These are phyloP conservation scores for Riparia riparia DNA, from an alignment of 2,113 vertebrate genomes.

Conservation along the genomic window DNA sequence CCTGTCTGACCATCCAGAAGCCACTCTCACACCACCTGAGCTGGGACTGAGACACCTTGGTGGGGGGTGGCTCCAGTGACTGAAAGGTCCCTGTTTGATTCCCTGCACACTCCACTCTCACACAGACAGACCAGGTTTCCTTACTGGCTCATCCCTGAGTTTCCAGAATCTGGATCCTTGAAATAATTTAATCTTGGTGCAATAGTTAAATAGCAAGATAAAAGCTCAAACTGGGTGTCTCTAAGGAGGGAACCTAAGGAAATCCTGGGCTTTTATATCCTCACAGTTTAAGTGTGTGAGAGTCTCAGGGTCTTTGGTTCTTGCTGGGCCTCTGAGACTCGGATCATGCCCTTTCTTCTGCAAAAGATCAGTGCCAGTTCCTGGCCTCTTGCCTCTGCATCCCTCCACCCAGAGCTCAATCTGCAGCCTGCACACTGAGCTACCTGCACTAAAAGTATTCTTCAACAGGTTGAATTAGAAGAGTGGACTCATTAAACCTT, in stretches of 20 bases:
- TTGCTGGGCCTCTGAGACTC: background rate
- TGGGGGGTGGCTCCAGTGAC: background rate
- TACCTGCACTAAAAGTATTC: background rate
- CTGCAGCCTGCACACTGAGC: background rate
- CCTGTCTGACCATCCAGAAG: background rate
- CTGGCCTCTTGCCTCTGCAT: background rate
- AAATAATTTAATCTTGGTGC: background rate
- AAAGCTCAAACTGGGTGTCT: background rate
- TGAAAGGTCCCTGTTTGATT: fast-evolving
- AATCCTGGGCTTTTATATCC: background rate
- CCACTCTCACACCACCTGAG: background rate
- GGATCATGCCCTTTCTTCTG: background rate
- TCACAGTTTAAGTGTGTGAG: background rate
- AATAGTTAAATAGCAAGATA: background rate
- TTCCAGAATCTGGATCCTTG: background rate
- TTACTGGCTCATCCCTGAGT: background rate
- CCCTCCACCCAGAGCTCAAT: background rate
- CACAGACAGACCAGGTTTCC: background rate
- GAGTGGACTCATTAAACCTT: background rate
- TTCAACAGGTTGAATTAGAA: background rate
- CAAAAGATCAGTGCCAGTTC: background rate
- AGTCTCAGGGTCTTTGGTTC: background rate
- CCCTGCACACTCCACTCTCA: too few relatives aligned
- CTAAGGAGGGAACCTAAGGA: background rate
- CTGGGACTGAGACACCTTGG: background rate